Conservation (phyloP, 2,113 vertebrate genomes). For the Austrofundulus limnaeus region DNA sequence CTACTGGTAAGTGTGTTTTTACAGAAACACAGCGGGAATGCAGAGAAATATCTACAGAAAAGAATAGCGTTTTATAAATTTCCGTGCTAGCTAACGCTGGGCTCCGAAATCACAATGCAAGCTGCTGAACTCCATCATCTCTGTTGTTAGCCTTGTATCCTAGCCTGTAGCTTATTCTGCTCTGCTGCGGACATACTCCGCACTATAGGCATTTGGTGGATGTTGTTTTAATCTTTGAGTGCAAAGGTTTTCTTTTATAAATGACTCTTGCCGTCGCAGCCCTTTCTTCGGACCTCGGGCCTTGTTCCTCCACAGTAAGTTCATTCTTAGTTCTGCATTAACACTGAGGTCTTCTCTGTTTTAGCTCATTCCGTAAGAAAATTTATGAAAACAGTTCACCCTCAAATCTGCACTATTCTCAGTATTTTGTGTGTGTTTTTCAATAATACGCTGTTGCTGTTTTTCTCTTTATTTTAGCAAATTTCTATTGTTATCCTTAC, state of each 20-base stretch:
- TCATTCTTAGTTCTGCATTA: background rate
- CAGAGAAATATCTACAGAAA: too few relatives aligned
- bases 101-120: slow-evolving; percentile 3
- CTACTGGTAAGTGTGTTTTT: slow-evolving; percentile 35
- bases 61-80: background rate
- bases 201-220: background rate
- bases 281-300: slow-evolving; percentile 5
- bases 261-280: background rate
- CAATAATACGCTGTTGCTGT: too few relatives aligned
- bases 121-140: slow-evolving; percentile 35
- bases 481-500: too few relatives aligned
- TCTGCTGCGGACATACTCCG: background rate
- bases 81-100: slow-evolving; percentile 6
- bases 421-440: too few relatives aligned
- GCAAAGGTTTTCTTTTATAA: background rate
- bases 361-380: background rate
- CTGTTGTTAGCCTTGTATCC: slow-evolving; percentile 35
- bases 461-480: too few relatives aligned
- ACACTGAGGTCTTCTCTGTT: too few relatives aligned
- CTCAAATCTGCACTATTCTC: too few relatives aligned
- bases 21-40: background rate
- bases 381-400: too few relatives aligned
- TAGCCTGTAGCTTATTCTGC: background rate
- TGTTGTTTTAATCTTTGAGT: background rate
- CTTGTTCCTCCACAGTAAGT: background rate